phyloP scores from a whole-genome alignment of 2,888 invertebrate genomes.

The Xylophagus ater region DNA sequence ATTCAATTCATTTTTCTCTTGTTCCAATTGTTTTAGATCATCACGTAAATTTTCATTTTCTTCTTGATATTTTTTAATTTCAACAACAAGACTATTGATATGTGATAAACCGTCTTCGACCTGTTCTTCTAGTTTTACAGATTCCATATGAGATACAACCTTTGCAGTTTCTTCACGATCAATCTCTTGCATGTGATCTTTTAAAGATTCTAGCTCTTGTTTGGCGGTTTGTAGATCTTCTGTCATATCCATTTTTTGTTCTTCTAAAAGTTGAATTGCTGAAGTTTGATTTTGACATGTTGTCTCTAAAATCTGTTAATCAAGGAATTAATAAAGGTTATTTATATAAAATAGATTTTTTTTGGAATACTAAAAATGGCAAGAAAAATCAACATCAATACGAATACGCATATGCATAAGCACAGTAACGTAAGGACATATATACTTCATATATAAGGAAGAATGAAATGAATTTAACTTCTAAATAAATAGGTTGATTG shows the following conservation, averaged over 20 bases:
- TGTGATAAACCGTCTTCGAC: conserved; percentile 42
- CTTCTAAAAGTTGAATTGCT: conserved; percentile 40
- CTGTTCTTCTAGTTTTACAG: conserved; percentile 69
- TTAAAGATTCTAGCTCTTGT: conserved; percentile 50
- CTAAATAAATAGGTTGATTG: too few species aligned
- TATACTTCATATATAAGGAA: too few species aligned
- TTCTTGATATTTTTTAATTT: conserved; percentile 42
- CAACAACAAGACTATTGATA: conserved; percentile 39
- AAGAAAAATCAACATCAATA: too few species aligned
- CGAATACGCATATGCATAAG: too few species aligned
- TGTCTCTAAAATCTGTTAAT: conserved; percentile 21
- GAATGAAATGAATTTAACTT: too few species aligned
- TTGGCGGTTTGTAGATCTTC: conserved; percentile 49
- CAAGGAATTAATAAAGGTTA: not conserved
- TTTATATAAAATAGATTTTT: conserved; percentile 1
- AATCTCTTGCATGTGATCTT: conserved; percentile 49
- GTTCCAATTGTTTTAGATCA: conserved; percentile 45
- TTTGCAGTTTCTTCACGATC: conserved; percentile 53
- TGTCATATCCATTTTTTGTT: conserved; percentile 56
- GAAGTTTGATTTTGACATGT: conserved; percentile 27
- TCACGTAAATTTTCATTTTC: conserved; percentile 46
- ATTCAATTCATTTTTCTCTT: conserved; percentile 49
- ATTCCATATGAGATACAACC: conserved; percentile 67
- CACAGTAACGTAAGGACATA: too few species aligned
- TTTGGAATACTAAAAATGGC: not conserved